Conservation (phyloP, 2,797 vertebrate species). For the Melopsittacus undulatus region DNA sequence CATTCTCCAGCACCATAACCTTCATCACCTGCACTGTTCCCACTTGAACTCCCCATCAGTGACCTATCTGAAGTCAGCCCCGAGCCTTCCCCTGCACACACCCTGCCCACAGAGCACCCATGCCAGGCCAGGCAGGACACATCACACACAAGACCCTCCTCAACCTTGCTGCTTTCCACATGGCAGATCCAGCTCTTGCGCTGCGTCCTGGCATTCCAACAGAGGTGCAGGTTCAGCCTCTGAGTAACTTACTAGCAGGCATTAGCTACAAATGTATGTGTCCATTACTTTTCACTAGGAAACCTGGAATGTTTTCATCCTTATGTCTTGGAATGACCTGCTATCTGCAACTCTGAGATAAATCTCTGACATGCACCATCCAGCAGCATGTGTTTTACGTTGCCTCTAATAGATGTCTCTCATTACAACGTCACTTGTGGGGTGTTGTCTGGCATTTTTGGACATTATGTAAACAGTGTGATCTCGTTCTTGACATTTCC, state of each 20-base stretch:
- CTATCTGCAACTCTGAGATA: not conserved
- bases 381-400: not conserved
- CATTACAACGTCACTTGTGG: not conserved
- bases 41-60: fast-evolving
- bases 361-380: not conserved
- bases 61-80: not conserved
- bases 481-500: not conserved
- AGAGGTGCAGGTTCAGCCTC: not conserved
- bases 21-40: not conserved
- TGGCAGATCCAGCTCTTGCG: fast-evolving
- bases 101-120: fast-evolving
- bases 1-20: not conserved
- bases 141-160: not conserved
- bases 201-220: fast-evolving
- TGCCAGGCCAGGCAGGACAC: not conserved
- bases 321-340: not conserved
- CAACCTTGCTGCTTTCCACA: fast-evolving
- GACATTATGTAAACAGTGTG: not conserved
- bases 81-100: not conserved
- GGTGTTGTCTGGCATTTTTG: not conserved
- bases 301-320: constrained; percentile 23
- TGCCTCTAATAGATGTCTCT: not conserved
- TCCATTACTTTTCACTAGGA: not conserved
- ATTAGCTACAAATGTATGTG: not conserved
- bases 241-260: not conserved